A percentile compares a stretch with the other conserved stretches of the same genome.
phyloP scores from a whole-genome alignment of 2,888 invertebrate species.

The Rotaria socialis region DNA sequence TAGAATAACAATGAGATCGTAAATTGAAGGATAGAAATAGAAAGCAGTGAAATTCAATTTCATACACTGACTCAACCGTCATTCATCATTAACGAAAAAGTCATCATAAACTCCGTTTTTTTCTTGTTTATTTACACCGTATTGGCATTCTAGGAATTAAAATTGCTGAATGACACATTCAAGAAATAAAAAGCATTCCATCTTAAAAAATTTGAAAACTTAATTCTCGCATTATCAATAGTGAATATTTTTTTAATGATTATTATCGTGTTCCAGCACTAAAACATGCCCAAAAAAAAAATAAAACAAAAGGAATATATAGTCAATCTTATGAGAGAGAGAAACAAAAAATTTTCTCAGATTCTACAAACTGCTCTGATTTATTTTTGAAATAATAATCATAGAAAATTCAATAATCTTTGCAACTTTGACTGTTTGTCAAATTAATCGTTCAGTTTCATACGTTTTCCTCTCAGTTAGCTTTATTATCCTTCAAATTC shows the following conservation, averaged over 20 bases:
- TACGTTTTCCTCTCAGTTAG: neutral
- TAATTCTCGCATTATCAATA: neutral
- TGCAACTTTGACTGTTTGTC: neutral
- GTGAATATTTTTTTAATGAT: no score
- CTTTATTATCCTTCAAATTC: neutral
- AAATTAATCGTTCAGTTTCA: neutral
- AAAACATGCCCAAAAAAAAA: no score
- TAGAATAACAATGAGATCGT: slow-evolving; percentile 14
- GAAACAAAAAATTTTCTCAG: no score
- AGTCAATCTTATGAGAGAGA: no score
- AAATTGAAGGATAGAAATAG: neutral
- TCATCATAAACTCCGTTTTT: neutral
- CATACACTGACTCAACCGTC: neutral
- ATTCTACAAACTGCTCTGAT: no score
- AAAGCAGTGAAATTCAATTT: neutral
- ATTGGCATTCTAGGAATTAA: no score
- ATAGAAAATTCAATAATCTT: neutral
- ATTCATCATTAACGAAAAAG: neutral
- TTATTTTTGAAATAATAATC: neutral
- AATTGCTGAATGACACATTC: neutral
- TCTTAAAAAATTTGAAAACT: neutral
- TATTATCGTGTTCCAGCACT: no score
- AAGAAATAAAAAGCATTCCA: neutral
- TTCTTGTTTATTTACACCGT: neutral
- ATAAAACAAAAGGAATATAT: no score